Base-by-base conservation (phyloP, 2,113 vertebrate species). In the Taurulus bubalis region DNA sequence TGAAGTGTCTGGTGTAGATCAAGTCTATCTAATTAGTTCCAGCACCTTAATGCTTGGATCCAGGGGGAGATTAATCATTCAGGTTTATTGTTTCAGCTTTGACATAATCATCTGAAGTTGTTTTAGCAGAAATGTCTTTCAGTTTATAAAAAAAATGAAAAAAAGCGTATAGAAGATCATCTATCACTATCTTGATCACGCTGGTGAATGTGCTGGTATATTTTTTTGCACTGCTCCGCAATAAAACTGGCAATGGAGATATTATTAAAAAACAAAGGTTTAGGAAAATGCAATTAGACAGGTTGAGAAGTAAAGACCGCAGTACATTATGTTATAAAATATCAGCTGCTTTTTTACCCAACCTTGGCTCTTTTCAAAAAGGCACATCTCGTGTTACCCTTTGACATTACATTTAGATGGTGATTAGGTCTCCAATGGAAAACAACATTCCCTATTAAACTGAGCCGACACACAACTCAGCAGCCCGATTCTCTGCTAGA, bases 151-250 rank as follows among this genome's bases (percentile, higher is more conserved):
- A 24, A 65, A 78, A 59, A 83, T 82, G n/a, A 78, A n/a, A 42
- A n/a, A 42, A 79, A 68, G 73, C 51, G 73, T 59, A 32, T 80
- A 75, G 83, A 77, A 70, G 40, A 71, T 71, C 83, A 89, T 91
- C 76, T 49, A 87, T 91, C 89, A 84, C 47, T 83, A 85, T 75
- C 88, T 87, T 66, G 2, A 75, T 83, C 77, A 81, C 38, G 20
- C 71, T 71, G 34, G 51, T 40, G 22, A 26, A 56, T 9, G 20
- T 40, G 2, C 42, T 26, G 68, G 10, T 75, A 58, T 77, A 36
- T 65, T 77, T 49, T 70, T n/a, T 32, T 60, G 8, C 47, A 55
- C 59, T 60, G 22, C 30, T 40, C 12, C 73, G 78, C 59, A 84
- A 79, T 88, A 64, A 89, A 71, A 78, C 30, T 28, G 30, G 60